Percentiles rank a stretch among this genome's conserved stretches.
These are phyloP conservation scores for Drepana falcataria DNA, from an alignment of 2,888 invertebrate species.

Conservation along the genomic window DNA sequence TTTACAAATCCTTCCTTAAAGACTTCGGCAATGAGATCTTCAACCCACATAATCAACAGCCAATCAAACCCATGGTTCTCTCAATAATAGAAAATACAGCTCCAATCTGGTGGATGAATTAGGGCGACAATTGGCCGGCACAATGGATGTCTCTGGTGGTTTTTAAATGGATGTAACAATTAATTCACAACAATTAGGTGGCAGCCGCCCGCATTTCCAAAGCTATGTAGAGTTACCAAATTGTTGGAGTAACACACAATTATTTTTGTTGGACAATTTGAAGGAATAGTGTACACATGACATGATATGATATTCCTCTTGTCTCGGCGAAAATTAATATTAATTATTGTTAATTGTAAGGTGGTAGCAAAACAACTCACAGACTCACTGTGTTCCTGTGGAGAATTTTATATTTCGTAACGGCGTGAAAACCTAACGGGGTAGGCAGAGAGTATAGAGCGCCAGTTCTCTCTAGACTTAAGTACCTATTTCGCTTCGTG, in stretches of 20 bases:
- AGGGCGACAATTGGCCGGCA: constrained; percentile 59
- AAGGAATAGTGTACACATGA: no score
- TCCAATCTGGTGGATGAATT: constrained; percentile 60
- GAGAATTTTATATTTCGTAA: no score
- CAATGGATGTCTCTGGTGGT: constrained; percentile 65
- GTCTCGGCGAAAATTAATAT: no score
- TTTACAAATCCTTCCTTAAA: not conserved
- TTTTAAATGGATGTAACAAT: constrained; percentile 78
- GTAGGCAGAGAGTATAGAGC: no score
- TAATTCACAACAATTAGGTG: constrained; percentile 76
- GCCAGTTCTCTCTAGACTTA: no score
- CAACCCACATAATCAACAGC: constrained; percentile 45
- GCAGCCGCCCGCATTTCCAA: constrained; percentile 73
- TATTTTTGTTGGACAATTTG: no score
- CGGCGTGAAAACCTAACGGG: no score
- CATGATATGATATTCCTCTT: no score
- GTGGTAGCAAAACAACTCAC: no score
- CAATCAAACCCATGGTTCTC: constrained; percentile 50
- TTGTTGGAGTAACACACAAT: not conserved
- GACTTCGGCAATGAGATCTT: constrained; percentile 4
- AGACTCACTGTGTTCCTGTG: no score
- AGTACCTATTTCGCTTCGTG: no score
- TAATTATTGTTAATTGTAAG: no score
- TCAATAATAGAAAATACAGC: constrained; percentile 57
- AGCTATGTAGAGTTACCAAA: constrained; percentile 32